These are phyloP conservation scores for Danio aesculapii DNA, from an alignment of 2,797 vertebrate genomes.

Conservation along the genomic window DNA sequence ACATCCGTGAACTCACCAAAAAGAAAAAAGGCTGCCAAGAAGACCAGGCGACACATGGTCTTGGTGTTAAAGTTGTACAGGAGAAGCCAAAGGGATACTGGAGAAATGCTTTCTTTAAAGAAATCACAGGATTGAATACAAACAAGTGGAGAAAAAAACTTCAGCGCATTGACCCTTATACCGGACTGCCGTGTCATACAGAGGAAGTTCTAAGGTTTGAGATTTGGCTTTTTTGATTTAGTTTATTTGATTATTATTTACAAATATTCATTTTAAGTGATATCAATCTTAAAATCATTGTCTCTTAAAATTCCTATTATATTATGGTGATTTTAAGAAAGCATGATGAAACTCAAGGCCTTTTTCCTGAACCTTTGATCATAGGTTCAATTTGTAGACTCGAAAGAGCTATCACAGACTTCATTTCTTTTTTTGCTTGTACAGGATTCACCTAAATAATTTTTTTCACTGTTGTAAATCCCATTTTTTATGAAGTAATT, in stretches of 20 bases:
- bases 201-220: slow-evolving; percentile 78
- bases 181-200: slow-evolving; percentile 82
- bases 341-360: not conserved
- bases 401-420: no score
- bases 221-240: not conserved
- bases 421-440: no score
- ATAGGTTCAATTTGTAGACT: no score
- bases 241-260: not conserved
- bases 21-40: slow-evolving; percentile 61
- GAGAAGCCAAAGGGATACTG: slow-evolving; percentile 80
- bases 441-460: no score
- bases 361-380: no score
- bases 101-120: slow-evolving; percentile 84
- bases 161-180: slow-evolving; percentile 76
- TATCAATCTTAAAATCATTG: not conserved
- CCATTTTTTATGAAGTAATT: no score
- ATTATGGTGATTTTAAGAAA: not conserved
- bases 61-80: slow-evolving; percentile 55
- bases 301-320: not conserved
- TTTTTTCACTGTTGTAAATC: no score
- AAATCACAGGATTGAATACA: slow-evolving; percentile 70
- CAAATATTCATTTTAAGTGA: not conserved
- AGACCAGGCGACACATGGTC: slow-evolving; percentile 58
- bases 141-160: slow-evolving; percentile 76
- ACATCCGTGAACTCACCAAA: slow-evolving; percentile 69